These are phyloP conservation scores for Mongoloraphidia duomilia DNA, from an alignment of 2,888 invertebrate species.

Conservation along the genomic window DNA sequence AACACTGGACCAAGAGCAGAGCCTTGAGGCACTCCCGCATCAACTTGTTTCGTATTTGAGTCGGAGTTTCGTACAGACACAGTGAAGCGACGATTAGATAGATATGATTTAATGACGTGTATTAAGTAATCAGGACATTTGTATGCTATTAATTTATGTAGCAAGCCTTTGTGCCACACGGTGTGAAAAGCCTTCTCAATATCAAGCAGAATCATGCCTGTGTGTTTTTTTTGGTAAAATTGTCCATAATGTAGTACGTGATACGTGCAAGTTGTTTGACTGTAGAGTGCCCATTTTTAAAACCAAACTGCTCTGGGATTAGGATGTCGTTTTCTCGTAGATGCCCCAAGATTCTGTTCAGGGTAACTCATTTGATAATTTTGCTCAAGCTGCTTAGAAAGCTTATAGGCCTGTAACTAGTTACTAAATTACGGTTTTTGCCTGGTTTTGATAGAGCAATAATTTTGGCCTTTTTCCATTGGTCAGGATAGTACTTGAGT, in stretches of 20 bases:
- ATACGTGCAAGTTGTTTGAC: constrained; percentile 19
- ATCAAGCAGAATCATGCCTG: constrained; percentile 20
- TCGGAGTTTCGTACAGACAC: constrained; percentile 11
- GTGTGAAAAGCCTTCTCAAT: constrained; percentile 24
- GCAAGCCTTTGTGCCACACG: constrained; percentile 20
- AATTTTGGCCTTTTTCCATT: constrained; percentile 15
- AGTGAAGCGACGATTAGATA: constrained; percentile 13
- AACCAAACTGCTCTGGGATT: constrained; percentile 19
- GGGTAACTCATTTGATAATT: constrained; percentile 14
- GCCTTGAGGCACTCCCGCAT: constrained; percentile 13
- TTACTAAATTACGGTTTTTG: constrained; percentile 9
- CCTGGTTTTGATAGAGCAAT: constrained; percentile 14
- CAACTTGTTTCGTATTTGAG: constrained; percentile 8
- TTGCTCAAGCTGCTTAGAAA: constrained; percentile 12
- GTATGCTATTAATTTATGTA: constrained; percentile 18
- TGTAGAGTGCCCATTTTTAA: constrained; percentile 18
- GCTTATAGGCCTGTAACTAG: too few relatives aligned
- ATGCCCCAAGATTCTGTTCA: constrained; percentile 9
- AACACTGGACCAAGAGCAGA: constrained; percentile 12
- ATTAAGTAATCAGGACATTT: constrained; percentile 15
- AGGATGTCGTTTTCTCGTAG: constrained; percentile 11
- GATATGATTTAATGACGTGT: constrained; percentile 16
- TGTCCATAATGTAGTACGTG: constrained; percentile 14
- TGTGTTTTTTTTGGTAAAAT: constrained; percentile 17
- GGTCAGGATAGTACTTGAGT: constrained; percentile 11